A percentile compares a stretch with the other conserved stretches of the same genome.
Evolutionary conservation across 2,113 vertebrate genomes (phyloP).

Genomic region (Pangasianodon gigas): DNA sequence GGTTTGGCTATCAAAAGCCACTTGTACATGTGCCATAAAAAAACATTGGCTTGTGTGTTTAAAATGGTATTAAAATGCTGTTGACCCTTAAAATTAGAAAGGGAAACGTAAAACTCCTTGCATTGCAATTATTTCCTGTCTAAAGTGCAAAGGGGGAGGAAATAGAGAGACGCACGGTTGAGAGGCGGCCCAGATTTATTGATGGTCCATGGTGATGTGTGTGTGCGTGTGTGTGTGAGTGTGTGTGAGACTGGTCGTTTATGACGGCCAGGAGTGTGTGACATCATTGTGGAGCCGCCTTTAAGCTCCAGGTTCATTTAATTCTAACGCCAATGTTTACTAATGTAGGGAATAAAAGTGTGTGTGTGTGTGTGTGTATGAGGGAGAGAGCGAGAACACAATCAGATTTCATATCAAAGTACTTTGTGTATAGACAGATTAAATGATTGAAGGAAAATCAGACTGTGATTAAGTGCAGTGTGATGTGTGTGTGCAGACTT

Average conservation of each 20-base stretch:
- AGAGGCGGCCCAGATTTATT: slow-evolving; percentile 50
- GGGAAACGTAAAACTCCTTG: slow-evolving; percentile 83
- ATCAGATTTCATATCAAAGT: neutral
- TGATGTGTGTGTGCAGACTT: neutral
- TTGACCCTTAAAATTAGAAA: slow-evolving; percentile 91
- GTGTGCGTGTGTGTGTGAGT: neutral
- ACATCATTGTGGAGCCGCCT: slow-evolving; percentile 34
- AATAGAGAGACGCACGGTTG: slow-evolving; percentile 33
- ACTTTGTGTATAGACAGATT: neutral
- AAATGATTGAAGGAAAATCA: slow-evolving; percentile 19
- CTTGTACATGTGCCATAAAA: slow-evolving; percentile 95
- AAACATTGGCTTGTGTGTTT: slow-evolving; percentile 87
- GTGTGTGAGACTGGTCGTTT: slow-evolving; percentile 39
- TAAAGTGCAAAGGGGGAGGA: slow-evolving; percentile 65
- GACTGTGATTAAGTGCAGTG: neutral
- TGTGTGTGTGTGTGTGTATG: slow-evolving; percentile 1
- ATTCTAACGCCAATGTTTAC: slow-evolving; percentile 19
- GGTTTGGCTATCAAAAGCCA: slow-evolving; percentile 96
- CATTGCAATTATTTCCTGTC: slow-evolving; percentile 84
- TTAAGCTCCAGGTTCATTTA: neutral
- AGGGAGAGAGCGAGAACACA: neutral
- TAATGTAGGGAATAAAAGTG: slow-evolving; percentile 12
- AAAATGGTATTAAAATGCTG: slow-evolving; percentile 91
- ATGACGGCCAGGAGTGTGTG: slow-evolving; percentile 22
- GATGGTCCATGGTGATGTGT: slow-evolving; percentile 32